Evolutionary conservation across 2,888 invertebrate genomes (phyloP).

Genomic region (Pomacea canaliculata): DNA sequence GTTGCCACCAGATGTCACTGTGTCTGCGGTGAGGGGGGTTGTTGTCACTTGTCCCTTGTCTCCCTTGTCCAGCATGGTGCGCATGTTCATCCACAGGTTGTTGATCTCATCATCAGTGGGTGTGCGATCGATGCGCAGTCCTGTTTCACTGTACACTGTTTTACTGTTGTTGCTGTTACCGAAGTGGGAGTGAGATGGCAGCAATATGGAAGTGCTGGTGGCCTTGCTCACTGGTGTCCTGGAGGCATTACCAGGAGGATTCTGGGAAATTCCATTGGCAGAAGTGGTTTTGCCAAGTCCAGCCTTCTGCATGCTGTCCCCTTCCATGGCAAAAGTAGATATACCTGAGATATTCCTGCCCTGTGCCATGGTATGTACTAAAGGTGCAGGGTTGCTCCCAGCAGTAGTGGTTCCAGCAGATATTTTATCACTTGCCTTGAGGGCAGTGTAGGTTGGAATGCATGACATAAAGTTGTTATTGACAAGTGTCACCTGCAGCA

Average conservation of each 20-base stretch:
- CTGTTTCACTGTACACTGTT: constrained; percentile 55
- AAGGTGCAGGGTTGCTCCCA: no score
- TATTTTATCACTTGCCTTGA: neutral
- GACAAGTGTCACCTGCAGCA: constrained; percentile 42
- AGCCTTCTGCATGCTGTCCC: neutral
- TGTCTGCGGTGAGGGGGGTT: neutral
- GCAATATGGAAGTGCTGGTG: constrained; percentile 4
- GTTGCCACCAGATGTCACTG: constrained; percentile 22
- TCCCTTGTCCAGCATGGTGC: constrained; percentile 57
- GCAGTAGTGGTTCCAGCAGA: no score
- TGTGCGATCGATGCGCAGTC: constrained; percentile 62
- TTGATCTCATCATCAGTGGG: constrained; percentile 70
- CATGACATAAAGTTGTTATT: constrained; percentile 56
- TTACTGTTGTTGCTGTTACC: constrained; percentile 27
- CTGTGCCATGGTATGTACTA: neutral
- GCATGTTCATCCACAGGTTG: constrained; percentile 66
- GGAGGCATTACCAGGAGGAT: neutral
- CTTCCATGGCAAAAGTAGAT: neutral
- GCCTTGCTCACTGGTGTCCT: neutral
- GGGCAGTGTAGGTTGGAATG: constrained; percentile 36
- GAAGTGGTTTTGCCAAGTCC: neutral
- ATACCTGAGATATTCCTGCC: neutral
- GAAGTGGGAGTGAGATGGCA: constrained; percentile 26
- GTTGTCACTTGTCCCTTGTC: constrained; percentile 11
- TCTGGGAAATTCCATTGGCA: neutral